Base-by-base conservation (phyloP, 1,140 invertebrate genomes). In the Bathynomus jamesi region DNA sequence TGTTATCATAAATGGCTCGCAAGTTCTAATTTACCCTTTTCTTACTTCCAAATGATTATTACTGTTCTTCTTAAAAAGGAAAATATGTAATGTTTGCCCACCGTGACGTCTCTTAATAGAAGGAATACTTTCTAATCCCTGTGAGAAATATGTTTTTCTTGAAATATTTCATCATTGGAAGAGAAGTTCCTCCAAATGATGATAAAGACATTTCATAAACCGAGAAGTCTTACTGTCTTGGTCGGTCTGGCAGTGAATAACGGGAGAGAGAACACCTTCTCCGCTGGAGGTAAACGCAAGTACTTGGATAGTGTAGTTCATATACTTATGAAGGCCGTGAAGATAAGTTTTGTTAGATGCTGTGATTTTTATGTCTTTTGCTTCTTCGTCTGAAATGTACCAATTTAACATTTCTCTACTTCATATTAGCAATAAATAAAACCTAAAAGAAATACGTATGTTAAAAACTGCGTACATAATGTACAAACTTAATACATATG, bases 261-360 rank as follows among this genome's bases (percentile, higher is more conserved):
- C 90, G 25, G 87, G 86, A 79, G 92, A 94, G 72, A 91, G 88
- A 31, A 96, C 93, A 70, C 95, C 96, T 81, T 97, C 95, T n/a
- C 96, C 96, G 71, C 94, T 95, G 63, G 92, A 91, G 28, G 95
- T 98, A 79, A 90, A 96, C 60, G 95, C 94, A 73, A 97, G 82
- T 32, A 98, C 93, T 86, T 96, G 92, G 87, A 98, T 94, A 67
- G 92, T 96, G 83, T 98, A 98, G 83, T 98, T 98, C 0, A 95
- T 98, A 81, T 90, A 98, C 81, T 96, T 96, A 81, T 94, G 92
- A 28, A 98, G 84, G 64, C 91, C 93, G 80, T 95, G 91, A 5
- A 96, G 85, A 79, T 95, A 94, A 0, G 94, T 95, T 83, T 96
- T 94, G 80, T 90, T 94, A 31, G 72, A 73, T 71, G 92, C 91